These are phyloP conservation scores for Sylvia borin DNA, from an alignment of 2,797 vertebrate species.

Conservation along the genomic window DNA sequence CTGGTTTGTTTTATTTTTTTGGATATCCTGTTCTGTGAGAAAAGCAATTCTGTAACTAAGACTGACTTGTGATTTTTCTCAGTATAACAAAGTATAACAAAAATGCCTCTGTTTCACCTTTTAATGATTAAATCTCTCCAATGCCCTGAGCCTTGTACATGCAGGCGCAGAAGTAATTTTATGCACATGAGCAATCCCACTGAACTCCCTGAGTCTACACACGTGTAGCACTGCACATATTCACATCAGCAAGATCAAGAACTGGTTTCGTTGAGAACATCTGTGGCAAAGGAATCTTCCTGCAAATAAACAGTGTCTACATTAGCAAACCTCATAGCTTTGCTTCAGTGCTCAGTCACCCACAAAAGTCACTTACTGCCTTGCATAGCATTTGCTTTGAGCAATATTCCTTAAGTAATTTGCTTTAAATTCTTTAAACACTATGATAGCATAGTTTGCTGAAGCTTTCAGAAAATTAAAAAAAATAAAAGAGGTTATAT, in stretches of 20 bases:
- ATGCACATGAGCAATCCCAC: slow-evolving; percentile 23
- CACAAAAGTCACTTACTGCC: slow-evolving; percentile 50
- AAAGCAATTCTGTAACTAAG: slow-evolving; percentile 40
- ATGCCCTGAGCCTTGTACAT: slow-evolving; percentile 24
- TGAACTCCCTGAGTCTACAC: neutral
- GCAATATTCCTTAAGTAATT: slow-evolving; percentile 48
- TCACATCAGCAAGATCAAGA: slow-evolving; percentile 11
- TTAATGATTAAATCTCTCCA: slow-evolving; percentile 24
- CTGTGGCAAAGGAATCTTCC: slow-evolving; percentile 29
- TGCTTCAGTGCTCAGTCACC: slow-evolving; percentile 58
- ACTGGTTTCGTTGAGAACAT: slow-evolving; percentile 28
- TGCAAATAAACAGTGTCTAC: slow-evolving; percentile 27
- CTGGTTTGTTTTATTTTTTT: slow-evolving; percentile 30
- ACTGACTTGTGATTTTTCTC: slow-evolving; percentile 62
- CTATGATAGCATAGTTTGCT: slow-evolving; percentile 17
- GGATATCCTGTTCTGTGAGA: neutral
- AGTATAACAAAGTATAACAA: slow-evolving; percentile 50
- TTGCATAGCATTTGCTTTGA: slow-evolving; percentile 15
- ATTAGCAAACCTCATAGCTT: slow-evolving; percentile 23
- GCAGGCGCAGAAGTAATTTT: slow-evolving; percentile 30
- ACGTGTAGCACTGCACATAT: slow-evolving; percentile 6
- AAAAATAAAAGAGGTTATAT: neutral
- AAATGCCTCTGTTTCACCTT: slow-evolving; percentile 52
- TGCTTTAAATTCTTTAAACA: slow-evolving; percentile 50
- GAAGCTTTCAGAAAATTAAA: slow-evolving; percentile 45